Base-by-base conservation (phyloP, 2,888 invertebrate species). In the Opisthograptis luteolata region DNA sequence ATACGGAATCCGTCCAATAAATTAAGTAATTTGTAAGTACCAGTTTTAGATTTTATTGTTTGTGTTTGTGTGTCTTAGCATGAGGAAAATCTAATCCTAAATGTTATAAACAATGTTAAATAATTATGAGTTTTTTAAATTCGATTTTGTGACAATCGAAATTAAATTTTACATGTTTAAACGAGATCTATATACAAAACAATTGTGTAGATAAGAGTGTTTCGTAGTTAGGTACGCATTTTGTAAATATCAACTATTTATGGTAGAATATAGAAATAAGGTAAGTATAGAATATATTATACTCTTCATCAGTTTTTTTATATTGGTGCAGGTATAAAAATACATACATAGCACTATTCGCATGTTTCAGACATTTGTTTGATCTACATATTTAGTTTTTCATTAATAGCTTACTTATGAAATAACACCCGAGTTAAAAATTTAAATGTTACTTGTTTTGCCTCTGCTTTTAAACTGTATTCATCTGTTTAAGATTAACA, bases 171-270 rank as follows among this genome's bases (percentile, higher is more conserved):
- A 10, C 7, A 13, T 10, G 6, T 34, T 34, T 2, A 7, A 34
- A 34, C 9, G 15, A 10, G 13, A 32, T 27, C 3, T 28, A 22
- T 14, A 19, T 17, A 30, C 9, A 36, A 10, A 30, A 30, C 5
- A n/a, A 32, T 13, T 17, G 24, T 34, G 2, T 25, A 9, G 8
- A 0, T 35, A 22, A 1, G 19, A 24, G 30, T 36, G 22, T 24
- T 13, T 31, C 41, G 25, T 6, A 17, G 9, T 8, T 39, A 49
- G 32, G 43, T 35, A 37, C 40, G 60, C 58, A 60, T 60, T 60
- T 60, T 58, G 58, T 60, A 60, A 61, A 61, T 61, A 55, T 32
- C 44, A 36, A 46, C 47, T 61, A 58, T 61, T 61, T 61, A 58
- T 58, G 45, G 30, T 56, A 60, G 44, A 32, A 9, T 25, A 15